Conservation (phyloP, 2,797 vertebrate species). For the Tapera naevia region DNA sequence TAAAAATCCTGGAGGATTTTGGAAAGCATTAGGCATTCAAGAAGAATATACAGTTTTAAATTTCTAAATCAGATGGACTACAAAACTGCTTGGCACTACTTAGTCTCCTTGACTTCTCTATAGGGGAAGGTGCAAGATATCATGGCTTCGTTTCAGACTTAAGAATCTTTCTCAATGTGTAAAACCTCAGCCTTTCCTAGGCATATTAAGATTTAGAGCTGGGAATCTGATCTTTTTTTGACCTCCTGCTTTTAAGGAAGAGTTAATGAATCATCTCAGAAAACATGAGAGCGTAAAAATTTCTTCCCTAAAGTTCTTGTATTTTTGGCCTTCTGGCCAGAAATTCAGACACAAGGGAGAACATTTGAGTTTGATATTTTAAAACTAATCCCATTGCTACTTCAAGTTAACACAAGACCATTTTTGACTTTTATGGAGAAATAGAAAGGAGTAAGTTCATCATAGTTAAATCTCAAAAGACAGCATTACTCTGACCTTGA, state of each 20-base stretch:
- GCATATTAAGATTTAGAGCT: background rate
- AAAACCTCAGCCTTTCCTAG: rapidly evolving
- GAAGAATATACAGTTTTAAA: background rate
- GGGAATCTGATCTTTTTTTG: background rate
- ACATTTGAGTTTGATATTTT: constrained; percentile 5
- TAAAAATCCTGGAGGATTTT: background rate
- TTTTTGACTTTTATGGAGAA: background rate
- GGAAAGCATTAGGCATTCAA: background rate
- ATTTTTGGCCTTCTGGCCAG: constrained; percentile 2
- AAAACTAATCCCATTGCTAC: background rate
- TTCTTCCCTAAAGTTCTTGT: constrained; percentile 14
- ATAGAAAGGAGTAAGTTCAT: background rate
- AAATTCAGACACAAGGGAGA: background rate
- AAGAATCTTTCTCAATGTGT: background rate
- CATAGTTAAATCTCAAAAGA: background rate
- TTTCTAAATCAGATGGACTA: background rate
- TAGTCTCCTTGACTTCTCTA: background rate
- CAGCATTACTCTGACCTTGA: constrained; percentile 36
- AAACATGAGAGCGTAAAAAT: constrained; percentile 30
- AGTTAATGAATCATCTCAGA: constrained; percentile 25
- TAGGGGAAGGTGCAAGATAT: background rate
- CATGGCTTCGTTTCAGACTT: background rate
- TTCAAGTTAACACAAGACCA: background rate
- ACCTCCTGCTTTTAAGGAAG: background rate
- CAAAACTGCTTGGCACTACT: background rate